Evolutionary conservation across 1,140 invertebrate species (phyloP).

Genomic region (Cylas formicarius): DNA sequence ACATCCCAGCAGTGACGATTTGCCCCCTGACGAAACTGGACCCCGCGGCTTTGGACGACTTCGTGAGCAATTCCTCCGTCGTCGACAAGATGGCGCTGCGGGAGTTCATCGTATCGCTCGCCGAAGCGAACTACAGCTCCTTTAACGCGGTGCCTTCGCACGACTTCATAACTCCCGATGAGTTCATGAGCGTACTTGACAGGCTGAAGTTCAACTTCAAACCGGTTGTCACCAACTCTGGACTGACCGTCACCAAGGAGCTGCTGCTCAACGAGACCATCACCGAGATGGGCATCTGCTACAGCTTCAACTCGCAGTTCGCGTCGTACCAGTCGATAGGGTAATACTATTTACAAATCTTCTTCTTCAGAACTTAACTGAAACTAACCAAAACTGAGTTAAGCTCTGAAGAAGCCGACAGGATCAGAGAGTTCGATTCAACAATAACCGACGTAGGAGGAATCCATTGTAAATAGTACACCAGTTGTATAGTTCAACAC

Average conservation of each 20-base stretch:
- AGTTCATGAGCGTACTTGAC: constrained; percentile 50
- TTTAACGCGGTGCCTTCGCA: constrained; percentile 48
- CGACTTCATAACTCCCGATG: constrained; percentile 44
- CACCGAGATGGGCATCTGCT: constrained; percentile 60
- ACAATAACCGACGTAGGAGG: too few species aligned
- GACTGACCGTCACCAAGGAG: constrained; percentile 9
- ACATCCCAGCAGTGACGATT: constrained; percentile 50
- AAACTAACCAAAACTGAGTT: too few species aligned
- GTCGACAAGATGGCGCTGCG: constrained; percentile 45
- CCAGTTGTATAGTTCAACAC: too few species aligned
- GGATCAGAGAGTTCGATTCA: too few species aligned
- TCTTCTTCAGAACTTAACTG: too few species aligned
- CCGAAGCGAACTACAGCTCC: constrained; percentile 51
- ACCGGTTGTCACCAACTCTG: constrained; percentile 41
- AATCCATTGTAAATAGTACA: too few species aligned
- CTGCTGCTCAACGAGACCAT: constrained; percentile 46
- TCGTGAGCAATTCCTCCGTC: constrained; percentile 32
- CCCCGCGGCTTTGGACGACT: constrained; percentile 24
- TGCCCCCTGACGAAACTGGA: constrained; percentile 39
- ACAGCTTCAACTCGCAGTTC: constrained; percentile 56
- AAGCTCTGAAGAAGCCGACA: too few species aligned
- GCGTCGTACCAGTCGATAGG: too few species aligned
- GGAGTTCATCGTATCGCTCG: constrained; percentile 48
- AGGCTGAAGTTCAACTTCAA: constrained; percentile 49
- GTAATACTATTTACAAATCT: too few species aligned